These are phyloP conservation scores for Tamias sibiricus DNA, from an alignment of 2,113 vertebrate species.

Conservation along the genomic window DNA sequence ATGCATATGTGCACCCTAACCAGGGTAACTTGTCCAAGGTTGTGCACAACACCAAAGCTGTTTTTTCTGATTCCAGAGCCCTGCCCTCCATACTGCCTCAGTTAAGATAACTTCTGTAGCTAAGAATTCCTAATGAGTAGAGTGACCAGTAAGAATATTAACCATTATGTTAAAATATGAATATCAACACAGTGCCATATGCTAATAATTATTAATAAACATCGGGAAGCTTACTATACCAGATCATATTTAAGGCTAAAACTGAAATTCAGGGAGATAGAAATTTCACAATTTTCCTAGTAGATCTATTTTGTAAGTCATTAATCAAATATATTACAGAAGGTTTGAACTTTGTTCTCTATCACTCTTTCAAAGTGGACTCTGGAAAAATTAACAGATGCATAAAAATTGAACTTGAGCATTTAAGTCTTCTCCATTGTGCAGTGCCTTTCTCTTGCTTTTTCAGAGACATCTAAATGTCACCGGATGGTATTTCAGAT, in stretches of 20 bases:
- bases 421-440: not conserved
- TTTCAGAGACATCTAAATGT: not conserved
- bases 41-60: not conserved
- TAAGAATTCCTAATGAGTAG: not conserved
- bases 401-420: not conserved
- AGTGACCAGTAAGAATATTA: not conserved
- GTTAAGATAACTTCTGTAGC: not conserved
- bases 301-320: slow-evolving; percentile 24
- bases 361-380: not conserved
- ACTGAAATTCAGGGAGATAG: slow-evolving; percentile 1
- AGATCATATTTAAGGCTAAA: slow-evolving; percentile 14
- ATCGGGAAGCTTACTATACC: not conserved
- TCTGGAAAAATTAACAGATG: slow-evolving; percentile 13
- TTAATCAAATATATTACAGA: slow-evolving; percentile 6
- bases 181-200: not conserved
- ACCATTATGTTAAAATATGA: not conserved
- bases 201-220: not conserved
- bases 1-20: not conserved
- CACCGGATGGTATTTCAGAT: not conserved
- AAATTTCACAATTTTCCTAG: slow-evolving; percentile 26
- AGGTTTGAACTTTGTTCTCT: not conserved
- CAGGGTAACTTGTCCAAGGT: not conserved
- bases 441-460: not conserved
- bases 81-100: not conserved
- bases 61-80: not conserved